phyloP scores from a whole-genome alignment of 2,797 vertebrate genomes.

The Eulemur rubriventer region DNA sequence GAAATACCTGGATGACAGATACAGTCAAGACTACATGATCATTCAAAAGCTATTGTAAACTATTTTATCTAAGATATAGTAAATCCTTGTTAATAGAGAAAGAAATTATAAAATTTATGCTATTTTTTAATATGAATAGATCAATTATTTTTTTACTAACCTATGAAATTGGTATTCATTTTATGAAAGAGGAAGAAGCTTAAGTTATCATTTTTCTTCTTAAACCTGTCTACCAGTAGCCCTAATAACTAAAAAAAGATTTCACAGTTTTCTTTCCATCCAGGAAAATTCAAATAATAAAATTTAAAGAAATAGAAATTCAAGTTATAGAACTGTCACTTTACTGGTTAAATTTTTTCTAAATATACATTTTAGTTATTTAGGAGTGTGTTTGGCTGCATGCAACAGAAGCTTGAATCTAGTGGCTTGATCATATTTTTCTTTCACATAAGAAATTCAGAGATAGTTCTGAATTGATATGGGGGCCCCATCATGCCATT shows the following conservation, averaged over 20 bases:
- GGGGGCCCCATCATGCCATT: fast-evolving
- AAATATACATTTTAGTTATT: background rate
- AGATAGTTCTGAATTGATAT: background rate
- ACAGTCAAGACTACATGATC: background rate
- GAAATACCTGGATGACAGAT: background rate
- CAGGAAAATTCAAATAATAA: slow-evolving; percentile 9
- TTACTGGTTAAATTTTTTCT: background rate
- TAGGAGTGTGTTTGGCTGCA: background rate
- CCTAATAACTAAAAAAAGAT: background rate
- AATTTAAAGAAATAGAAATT: background rate
- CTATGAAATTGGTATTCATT: background rate
- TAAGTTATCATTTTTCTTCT: background rate
- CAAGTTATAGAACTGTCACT: background rate
- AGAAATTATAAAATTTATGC: background rate
- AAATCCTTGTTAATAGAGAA: background rate
- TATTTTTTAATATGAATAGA: background rate
- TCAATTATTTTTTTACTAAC: background rate
- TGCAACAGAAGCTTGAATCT: background rate
- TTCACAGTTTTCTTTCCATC: background rate
- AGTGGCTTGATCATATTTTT: background rate
- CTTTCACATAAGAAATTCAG: background rate
- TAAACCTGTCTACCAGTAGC: background rate
- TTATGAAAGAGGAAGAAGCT: background rate
- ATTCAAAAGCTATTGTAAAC: background rate
- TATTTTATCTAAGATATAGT: background rate